Evolutionary conservation across 2,888 invertebrate species (phyloP).

Genomic region (Aphidius colemani): DNA sequence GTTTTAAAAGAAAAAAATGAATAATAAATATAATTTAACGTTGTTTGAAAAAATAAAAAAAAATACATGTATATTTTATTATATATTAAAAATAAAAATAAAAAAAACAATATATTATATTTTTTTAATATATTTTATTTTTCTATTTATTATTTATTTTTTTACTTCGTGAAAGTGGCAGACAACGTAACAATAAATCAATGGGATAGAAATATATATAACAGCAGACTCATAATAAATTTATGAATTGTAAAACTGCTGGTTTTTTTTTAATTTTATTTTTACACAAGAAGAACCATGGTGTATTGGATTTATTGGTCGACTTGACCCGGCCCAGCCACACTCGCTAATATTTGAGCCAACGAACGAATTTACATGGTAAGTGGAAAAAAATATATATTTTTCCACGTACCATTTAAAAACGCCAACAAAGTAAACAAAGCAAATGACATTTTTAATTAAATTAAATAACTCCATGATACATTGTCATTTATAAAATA

Average conservation of each 20-base stretch:
- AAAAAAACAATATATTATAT: conserved; percentile 1
- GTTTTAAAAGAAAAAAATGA: not conserved
- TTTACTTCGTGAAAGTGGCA: conserved; percentile 7
- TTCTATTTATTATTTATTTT: not conserved
- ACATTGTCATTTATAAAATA: too few species aligned
- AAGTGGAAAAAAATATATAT: not conserved
- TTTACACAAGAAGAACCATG: conserved; percentile 54
- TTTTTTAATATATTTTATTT: not conserved
- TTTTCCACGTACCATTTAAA: not conserved
- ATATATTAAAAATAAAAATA: not conserved
- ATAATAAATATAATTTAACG: not conserved
- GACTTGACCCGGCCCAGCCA: conserved; percentile 57
- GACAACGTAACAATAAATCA: conserved; percentile 54
- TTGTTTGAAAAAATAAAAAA: not conserved
- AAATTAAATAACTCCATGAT: too few species aligned
- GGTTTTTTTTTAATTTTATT: conserved; percentile 35
- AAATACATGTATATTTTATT: not conserved
- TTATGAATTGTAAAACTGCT: conserved; percentile 59
- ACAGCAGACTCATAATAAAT: conserved; percentile 57
- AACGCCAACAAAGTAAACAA: not conserved
- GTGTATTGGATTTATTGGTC: conserved; percentile 59
- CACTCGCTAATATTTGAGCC: conserved; percentile 28
- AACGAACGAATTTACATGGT: too few species aligned
- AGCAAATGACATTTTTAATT: not conserved
- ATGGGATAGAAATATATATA: conserved; percentile 47